Evolutionary conservation across 2,888 invertebrate genomes (phyloP).

Genomic region (Blastobasis lacticolella): DNA sequence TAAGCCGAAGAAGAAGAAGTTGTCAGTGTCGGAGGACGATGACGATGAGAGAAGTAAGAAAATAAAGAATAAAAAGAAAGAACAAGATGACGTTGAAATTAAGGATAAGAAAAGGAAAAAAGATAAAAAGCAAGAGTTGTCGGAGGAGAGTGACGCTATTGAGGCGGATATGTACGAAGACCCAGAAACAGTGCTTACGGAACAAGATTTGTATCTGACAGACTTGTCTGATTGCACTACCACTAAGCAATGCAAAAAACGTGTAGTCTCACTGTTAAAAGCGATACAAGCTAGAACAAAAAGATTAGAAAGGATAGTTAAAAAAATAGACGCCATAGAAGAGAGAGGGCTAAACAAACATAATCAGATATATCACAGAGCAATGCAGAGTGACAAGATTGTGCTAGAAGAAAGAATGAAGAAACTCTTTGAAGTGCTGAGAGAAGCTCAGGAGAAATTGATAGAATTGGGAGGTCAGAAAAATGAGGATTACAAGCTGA

Average conservation of each 20-base stretch:
- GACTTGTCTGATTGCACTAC: constrained; percentile 46
- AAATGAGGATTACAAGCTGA: constrained; percentile 14
- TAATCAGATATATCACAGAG: constrained; percentile 52
- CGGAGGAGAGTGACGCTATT: constrained; percentile 52
- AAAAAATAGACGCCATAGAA: constrained; percentile 48
- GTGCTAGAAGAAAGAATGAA: constrained; percentile 33
- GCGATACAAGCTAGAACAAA: constrained; percentile 34
- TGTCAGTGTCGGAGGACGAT: not conserved
- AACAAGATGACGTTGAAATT: constrained; percentile 10
- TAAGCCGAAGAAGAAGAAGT: constrained; percentile 15
- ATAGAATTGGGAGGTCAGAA: constrained; percentile 24
- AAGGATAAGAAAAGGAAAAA: constrained; percentile 8
- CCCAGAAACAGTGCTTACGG: constrained; percentile 33
- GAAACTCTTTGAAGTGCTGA: constrained; percentile 35
- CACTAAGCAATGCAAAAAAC: constrained; percentile 39
- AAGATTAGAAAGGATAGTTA: constrained; percentile 31
- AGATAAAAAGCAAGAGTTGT: constrained; percentile 11
- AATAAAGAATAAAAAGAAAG: constrained; percentile 14
- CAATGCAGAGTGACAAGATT: constrained; percentile 49
- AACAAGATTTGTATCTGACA: constrained; percentile 39
- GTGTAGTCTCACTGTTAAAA: constrained; percentile 36
- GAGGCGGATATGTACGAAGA: constrained; percentile 48
- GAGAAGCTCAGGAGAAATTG: constrained; percentile 30
- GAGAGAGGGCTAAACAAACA: constrained; percentile 36
- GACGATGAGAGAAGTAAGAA: not conserved